A percentile compares a stretch with the other conserved stretches of the same genome.
These are phyloP conservation scores for Cyanistes caeruleus DNA, from an alignment of 2,113 vertebrate genomes.

Conservation along the genomic window DNA sequence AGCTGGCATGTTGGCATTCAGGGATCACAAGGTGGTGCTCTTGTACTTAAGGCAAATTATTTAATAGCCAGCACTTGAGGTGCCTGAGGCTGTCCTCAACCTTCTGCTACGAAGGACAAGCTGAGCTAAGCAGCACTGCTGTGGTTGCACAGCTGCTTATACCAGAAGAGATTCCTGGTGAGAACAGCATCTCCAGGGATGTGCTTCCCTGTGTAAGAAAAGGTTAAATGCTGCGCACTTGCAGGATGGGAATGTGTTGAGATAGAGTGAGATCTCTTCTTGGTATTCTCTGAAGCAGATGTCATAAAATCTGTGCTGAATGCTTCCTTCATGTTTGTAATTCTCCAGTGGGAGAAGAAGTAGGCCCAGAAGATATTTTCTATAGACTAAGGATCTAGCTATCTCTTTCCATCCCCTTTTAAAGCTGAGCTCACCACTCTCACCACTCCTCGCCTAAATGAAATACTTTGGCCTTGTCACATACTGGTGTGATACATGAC, in stretches of 20 bases:
- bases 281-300: background rate
- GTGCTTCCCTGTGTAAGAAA: background rate
- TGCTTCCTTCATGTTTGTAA: background rate
- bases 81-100: background rate
- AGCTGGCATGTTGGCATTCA: background rate
- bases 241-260: background rate
- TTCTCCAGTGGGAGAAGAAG: background rate
- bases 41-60: slow-evolving; percentile 20
- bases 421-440: background rate
- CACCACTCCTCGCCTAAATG: background rate
- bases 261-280: background rate
- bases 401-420: background rate
- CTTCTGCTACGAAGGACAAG: background rate
- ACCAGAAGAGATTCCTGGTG: background rate
- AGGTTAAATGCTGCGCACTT: background rate
- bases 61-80: background rate
- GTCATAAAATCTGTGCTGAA: background rate
- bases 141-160: background rate
- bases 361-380: background rate
- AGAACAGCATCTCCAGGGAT: background rate
- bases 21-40: slow-evolving; percentile 64
- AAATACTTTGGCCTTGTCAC: background rate
- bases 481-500: background rate
- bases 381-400: background rate
- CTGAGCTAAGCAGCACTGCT: background rate